These are phyloP conservation scores for Cyanoramphus novaezelandiae DNA, from an alignment of 2,113 vertebrate species.

Conservation along the genomic window DNA sequence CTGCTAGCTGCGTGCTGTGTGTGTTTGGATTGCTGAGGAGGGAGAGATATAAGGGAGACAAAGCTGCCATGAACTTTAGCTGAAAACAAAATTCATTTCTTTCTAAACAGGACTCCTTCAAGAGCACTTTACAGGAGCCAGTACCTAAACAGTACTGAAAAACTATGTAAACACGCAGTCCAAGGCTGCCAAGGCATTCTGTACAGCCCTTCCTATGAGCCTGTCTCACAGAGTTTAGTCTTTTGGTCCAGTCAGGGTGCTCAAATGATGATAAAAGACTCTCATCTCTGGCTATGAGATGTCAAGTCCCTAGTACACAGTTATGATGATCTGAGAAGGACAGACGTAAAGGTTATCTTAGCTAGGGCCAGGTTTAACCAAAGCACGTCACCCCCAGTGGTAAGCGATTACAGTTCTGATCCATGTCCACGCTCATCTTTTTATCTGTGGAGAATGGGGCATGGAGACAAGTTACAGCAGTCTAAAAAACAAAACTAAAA, in stretches of 20 bases:
- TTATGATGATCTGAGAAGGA: not conserved
- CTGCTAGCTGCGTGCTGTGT: not conserved
- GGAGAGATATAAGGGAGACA: not conserved
- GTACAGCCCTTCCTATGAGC: not conserved
- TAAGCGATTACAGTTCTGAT: not conserved
- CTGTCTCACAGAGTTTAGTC: not conserved
- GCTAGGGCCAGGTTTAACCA: not conserved
- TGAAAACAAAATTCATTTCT: not conserved
- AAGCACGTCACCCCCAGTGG: not conserved
- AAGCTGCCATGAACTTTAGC: not conserved
- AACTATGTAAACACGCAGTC: not conserved
- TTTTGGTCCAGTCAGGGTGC: not conserved
- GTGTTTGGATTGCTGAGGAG: not conserved
- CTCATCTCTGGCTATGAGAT: not conserved
- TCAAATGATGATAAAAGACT: slow-evolving; percentile 17
- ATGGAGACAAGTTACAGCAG: not conserved
- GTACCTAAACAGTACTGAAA: not conserved
- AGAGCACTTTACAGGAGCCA: not conserved
- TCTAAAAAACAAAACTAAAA: not conserved
- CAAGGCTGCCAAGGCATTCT: not conserved
- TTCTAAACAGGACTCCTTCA: not conserved
- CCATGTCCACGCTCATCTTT: not conserved
- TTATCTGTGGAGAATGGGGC: not conserved
- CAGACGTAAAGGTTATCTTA: not conserved
- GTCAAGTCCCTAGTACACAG: not conserved